A percentile compares a stretch with the other conserved stretches of the same genome.
Evolutionary conservation across 2,888 invertebrate species (phyloP).

Genomic region (Theodoxus fluviatilis): DNA sequence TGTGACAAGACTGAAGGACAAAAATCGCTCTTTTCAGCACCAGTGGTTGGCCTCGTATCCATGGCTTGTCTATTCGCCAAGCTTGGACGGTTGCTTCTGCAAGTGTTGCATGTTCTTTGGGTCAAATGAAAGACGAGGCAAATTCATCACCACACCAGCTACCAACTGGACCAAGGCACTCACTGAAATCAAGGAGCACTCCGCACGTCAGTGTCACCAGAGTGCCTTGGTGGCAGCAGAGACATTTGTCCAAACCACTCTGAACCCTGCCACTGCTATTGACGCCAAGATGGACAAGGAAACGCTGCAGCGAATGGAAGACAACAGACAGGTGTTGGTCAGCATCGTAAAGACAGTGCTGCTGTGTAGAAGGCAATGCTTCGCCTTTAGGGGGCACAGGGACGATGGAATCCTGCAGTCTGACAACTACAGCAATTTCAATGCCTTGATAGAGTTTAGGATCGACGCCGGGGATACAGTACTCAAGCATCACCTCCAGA

Average conservation of each 20-base stretch:
- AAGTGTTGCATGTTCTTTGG: too few species aligned
- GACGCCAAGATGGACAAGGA: not conserved
- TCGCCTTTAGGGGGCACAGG: conserved; percentile 31
- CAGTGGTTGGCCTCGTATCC: too few species aligned
- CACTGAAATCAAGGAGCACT: not conserved
- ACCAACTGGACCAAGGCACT: conserved; percentile 1
- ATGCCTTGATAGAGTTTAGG: conserved; percentile 26
- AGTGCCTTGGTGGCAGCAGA: not conserved
- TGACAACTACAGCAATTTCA: conserved; percentile 33
- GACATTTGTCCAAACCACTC: not conserved
- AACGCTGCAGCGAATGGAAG: not conserved
- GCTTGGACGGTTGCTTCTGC: too few species aligned
- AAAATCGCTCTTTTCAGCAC: too few species aligned
- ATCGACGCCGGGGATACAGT: conserved; percentile 28
- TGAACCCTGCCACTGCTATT: not conserved
- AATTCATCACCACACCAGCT: not conserved
- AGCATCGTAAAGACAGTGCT: conserved; percentile 32
- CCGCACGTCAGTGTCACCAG: not conserved
- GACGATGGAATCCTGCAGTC: conserved; percentile 1
- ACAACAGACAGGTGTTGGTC: conserved; percentile 32
- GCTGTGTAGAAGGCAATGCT: conserved; percentile 34
- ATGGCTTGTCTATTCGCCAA: too few species aligned
- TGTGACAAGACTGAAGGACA: too few species aligned
- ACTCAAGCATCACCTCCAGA: conserved; percentile 27
- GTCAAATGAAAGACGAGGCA: too few species aligned